Base-by-base conservation (phyloP, 2,888 invertebrate genomes). In the Microctonus aethiopoides region DNA sequence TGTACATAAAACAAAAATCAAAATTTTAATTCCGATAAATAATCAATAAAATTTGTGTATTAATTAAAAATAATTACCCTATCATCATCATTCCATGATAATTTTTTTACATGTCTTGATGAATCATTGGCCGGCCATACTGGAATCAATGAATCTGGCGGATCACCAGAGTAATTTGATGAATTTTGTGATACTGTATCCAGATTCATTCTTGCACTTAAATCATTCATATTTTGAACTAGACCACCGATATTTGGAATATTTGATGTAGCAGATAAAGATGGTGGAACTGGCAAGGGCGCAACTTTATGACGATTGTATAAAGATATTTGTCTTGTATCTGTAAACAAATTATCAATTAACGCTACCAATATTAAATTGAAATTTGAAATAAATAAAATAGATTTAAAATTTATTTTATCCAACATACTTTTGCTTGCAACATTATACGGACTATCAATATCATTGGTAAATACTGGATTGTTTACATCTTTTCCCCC, bases 1-100 rank as follows among this genome's bases (percentile, higher is more conserved):
- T n/a, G 4, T 6, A 5, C 75, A 75, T 68, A 41, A 71, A 65
- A 74, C 69, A 74, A 62, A 56, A 67, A 41, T 65, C 56, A 61
- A 54, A n/a, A n/a, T n/a, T 9, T 22, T 22, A 52, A 68, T 52
- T 67, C 39, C 64, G 63, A 46, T 0, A 6, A 7, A n/a, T 57
- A 5, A 32, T 59, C 24, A 9, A 46, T 88, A 70, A 34, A 74
- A 74, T 72, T 16, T 34, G 59, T 2, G n/a, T 24, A 20, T 41
- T 13, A 54, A 54, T n/a, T 22, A 9, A 36, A 64, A 10, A 16
- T 11, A 54, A 67, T 66, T 76, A 84, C 84, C 75, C 81, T 82
- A n/a, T n/a, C n/a, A 54, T 84, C 91, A 83, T 93, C 93, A 79
- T 91, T 92, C 93, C 93, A 95, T 84, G 93, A 93, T 64, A 94